Evolutionary conservation across 2,888 invertebrate genomes (phyloP).

Genomic region (Horisme vitalbata): DNA sequence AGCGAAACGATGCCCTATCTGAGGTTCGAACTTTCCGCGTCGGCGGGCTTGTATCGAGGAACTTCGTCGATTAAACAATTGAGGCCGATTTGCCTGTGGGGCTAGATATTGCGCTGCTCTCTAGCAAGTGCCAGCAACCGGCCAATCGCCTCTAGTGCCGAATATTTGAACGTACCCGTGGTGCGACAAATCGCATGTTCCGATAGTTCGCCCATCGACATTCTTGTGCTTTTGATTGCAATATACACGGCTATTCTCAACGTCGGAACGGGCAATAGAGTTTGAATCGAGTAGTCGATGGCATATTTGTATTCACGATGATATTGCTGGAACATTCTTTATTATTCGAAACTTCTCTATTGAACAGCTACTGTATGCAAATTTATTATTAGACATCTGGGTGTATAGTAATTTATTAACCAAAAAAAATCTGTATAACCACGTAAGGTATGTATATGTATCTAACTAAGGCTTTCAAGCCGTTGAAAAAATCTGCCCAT

Average conservation of each 20-base stretch:
- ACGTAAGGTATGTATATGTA: too few relatives aligned
- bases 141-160: constrained; percentile 23
- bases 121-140: constrained; percentile 17
- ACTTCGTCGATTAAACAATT: constrained; percentile 71
- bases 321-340: constrained; percentile 14
- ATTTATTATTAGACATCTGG: constrained; percentile 1
- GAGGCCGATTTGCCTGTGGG: constrained; percentile 46
- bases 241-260: constrained; percentile 19
- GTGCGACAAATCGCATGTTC: constrained; percentile 27
- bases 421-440: too few relatives aligned
- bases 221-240: constrained; percentile 24
- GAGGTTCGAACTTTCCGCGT: constrained; percentile 61
- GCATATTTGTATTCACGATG: constrained; percentile 15
- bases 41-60: constrained; percentile 63
- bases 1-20: constrained; percentile 63
- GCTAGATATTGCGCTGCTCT: constrained; percentile 50
- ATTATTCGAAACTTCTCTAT: constrained; percentile 8
- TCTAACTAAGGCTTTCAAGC: too few relatives aligned
- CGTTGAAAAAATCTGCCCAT: constrained; percentile 2
- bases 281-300: constrained; percentile 21
- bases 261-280: constrained; percentile 17
- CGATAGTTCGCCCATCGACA: constrained; percentile 17
- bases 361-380: constrained; percentile 5
- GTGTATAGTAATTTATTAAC: too few relatives aligned
- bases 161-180: constrained; percentile 22